phyloP scores from a whole-genome alignment of 2,888 invertebrate species.

The Mesorhabditis sp. region DNA sequence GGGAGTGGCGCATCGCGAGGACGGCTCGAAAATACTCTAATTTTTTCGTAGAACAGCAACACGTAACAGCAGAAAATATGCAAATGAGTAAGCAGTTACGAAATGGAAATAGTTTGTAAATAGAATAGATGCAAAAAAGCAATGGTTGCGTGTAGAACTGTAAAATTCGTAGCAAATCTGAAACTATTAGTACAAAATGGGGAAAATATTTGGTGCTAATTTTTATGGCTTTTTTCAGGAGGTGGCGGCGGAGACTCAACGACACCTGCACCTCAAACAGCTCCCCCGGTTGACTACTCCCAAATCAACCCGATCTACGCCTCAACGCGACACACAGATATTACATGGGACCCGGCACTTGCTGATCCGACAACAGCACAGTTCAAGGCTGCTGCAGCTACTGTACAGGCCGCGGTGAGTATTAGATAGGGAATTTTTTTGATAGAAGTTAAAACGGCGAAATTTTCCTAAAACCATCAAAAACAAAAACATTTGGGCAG shows the following conservation, averaged over 20 bases:
- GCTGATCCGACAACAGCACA: neutral
- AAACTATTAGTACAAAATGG: neutral
- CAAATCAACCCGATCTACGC: neutral
- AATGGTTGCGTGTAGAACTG: neutral
- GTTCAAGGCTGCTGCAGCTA: neutral
- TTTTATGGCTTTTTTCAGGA: too few species aligned
- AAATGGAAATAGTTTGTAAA: too few species aligned
- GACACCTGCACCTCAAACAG: neutral
- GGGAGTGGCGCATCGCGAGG: too few species aligned
- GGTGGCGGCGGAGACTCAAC: neutral
- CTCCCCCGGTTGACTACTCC: neutral
- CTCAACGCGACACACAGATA: conserved; percentile 2
- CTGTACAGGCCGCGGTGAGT: neutral
- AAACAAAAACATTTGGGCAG: too few species aligned
- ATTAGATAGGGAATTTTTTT: too few species aligned
- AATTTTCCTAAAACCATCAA: too few species aligned
- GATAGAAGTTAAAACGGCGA: too few species aligned
- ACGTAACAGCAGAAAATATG: too few species aligned
- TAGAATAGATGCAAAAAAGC: neutral
- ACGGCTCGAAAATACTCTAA: too few species aligned
- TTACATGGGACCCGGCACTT: neutral
- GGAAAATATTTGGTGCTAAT: too few species aligned
- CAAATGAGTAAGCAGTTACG: too few species aligned
- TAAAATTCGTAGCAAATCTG: neutral
- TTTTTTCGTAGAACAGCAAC: too few species aligned